These are phyloP conservation scores for Epicampocera succincta DNA, from an alignment of 2,888 invertebrate species.

Conservation along the genomic window DNA sequence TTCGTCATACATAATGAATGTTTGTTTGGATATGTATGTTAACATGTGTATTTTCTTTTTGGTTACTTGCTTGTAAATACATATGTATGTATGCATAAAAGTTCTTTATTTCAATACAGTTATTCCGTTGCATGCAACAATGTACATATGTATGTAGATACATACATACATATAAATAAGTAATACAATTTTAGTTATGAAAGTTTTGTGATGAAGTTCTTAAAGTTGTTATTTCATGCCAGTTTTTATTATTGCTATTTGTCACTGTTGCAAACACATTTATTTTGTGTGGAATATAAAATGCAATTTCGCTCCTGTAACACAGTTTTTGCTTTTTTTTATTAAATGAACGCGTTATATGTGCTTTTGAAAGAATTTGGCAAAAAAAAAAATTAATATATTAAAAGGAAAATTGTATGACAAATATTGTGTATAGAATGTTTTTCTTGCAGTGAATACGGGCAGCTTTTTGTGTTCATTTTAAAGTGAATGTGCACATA, in stretches of 20 bases:
- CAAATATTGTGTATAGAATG: no score
- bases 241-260: constrained; percentile 36
- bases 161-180: constrained; percentile 36
- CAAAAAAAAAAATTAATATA: not conserved
- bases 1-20: constrained; percentile 43
- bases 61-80: constrained; percentile 1
- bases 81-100: constrained; percentile 12
- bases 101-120: constrained; percentile 20
- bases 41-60: constrained; percentile 13
- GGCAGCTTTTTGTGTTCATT: no score
- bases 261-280: not conserved
- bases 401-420: no score
- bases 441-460: no score
- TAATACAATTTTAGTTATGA: constrained; percentile 33
- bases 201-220: constrained; percentile 14
- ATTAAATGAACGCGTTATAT: not conserved
- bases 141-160: constrained; percentile 36
- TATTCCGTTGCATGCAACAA: constrained; percentile 44
- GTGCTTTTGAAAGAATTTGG: not conserved
- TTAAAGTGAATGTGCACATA: no score
- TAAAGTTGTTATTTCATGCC: constrained; percentile 18
- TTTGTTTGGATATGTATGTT: constrained; percentile 23
- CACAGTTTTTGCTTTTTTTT: not conserved
- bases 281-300: constrained; percentile 2
- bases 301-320: not conserved